Evolutionary conservation across 2,888 invertebrate species (phyloP), one percentile per base, ranked within the genome.

Genomic region (Orchestes rusci): DNA sequence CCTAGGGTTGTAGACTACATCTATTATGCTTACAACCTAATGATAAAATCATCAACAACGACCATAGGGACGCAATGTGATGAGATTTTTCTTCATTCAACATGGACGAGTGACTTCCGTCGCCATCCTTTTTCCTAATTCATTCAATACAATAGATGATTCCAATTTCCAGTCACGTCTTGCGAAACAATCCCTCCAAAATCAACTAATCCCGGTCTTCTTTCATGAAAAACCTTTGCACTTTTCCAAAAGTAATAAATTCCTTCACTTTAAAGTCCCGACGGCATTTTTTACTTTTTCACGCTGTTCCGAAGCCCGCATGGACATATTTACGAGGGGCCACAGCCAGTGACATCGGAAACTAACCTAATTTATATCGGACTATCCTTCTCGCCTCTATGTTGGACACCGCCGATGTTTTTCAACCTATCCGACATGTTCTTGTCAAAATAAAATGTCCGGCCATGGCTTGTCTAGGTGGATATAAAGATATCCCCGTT

Each of bases 321-420:
- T 60, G n/a, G n/a, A 62, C 61, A 63, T 63, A 64, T 65, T 64
- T 65, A 64, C 62, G 63, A 62, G 60, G 61, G 59, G 59, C 58
- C 61, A 48, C 56, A 52, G 49, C 55, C 57, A 58, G 36, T 30
- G 52, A 59, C 58, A 60, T 63, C 61, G 59, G 56, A 61, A 63
- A 59, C 57, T 63, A 60, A 59, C 59, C 60, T 62, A 64, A 65
- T 65, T 64, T 64, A 65, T 65, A 58, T 61, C 57, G 56, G 59
- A 59, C 60, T 62, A 59, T 61, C 59, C 56, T 53, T 56, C 55
- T 52, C 53, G 51, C 43, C 33, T n/a, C 17, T 41, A 34, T 5
- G n/a, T n/a, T n/a, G n/a, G n/a, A n/a, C 28, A n/a, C n/a, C 12
- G 53, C 58, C 52, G n/a, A n/a, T 53, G 56, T 56, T 56, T 54